Percentiles rank a stretch among this genome's conserved stretches.
Conservation (phyloP, 2,888 invertebrate species). For the Drosophila meridiana region DNA sequence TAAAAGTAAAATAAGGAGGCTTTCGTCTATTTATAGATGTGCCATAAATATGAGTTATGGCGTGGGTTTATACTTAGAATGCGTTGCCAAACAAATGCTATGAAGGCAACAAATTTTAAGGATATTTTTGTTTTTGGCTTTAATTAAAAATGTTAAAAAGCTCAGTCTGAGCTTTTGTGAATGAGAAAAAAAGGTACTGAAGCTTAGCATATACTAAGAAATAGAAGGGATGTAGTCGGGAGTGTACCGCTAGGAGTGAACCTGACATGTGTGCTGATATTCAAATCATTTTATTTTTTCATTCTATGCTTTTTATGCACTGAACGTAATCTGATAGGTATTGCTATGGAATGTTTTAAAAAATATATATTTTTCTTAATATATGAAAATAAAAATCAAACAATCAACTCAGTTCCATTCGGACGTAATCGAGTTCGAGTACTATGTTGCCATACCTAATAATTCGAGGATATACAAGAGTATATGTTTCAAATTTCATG, state of each 20-base stretch:
- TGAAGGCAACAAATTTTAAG: not conserved
- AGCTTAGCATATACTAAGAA: not conserved
- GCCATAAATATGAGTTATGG: not conserved
- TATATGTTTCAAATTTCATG: too few relatives aligned
- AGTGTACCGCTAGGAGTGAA: fast-evolving
- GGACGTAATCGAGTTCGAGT: too few relatives aligned
- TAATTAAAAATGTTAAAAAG: not conserved
- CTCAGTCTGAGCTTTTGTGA: not conserved
- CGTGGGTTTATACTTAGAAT: not conserved
- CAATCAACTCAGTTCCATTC: too few relatives aligned
- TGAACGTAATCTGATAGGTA: too few relatives aligned
- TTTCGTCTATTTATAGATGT: not conserved
- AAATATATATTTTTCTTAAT: too few relatives aligned
- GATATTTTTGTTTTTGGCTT: not conserved
- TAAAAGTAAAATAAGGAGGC: not conserved
- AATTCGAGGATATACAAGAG: too few relatives aligned
- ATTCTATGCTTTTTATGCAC: too few relatives aligned
- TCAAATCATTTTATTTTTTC: not conserved
- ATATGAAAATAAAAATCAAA: too few relatives aligned
- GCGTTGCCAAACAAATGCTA: not conserved
- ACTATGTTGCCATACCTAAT: too few relatives aligned
- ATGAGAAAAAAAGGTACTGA: not conserved
- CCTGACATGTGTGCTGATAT: not conserved
- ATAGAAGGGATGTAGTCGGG: not conserved
- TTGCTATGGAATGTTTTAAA: too few relatives aligned